Percentiles rank a stretch among this genome's conserved stretches.
These are phyloP conservation scores for Gymnocypris eckloni DNA, from an alignment of 2,797 vertebrate genomes.

Conservation along the genomic window DNA sequence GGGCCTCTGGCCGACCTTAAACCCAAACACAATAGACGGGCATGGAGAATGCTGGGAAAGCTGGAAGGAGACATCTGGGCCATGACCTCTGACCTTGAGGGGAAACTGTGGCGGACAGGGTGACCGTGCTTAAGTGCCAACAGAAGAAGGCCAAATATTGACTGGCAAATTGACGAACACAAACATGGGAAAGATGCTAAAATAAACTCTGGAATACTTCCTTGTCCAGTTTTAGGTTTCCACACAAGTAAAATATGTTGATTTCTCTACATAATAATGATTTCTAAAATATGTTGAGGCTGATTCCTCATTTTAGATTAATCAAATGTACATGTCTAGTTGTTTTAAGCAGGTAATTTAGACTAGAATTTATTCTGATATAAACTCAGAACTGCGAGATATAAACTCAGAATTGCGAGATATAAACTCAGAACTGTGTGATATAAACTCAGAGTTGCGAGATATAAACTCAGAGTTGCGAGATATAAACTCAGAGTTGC, in stretches of 20 bases:
- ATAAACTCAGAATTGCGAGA: too few relatives aligned
- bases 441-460: too few relatives aligned
- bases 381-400: too few relatives aligned
- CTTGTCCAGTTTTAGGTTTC: neutral
- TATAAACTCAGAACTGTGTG: too few relatives aligned
- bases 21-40: constrained; percentile 71
- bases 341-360: neutral
- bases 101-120: constrained; percentile 64
- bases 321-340: too few relatives aligned
- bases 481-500: too few relatives aligned
- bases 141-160: constrained; percentile 71
- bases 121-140: constrained; percentile 65
- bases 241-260: neutral
- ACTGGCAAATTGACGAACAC: constrained; percentile 55
- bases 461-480: too few relatives aligned
- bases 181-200: neutral
- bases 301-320: neutral
- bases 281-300: too few relatives aligned
- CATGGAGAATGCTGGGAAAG: constrained; percentile 70
- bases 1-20: constrained; percentile 64
- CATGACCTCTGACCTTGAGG: constrained; percentile 72
- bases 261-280: neutral
- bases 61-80: constrained; percentile 79
- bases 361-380: neutral
- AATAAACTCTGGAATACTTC: neutral